Base-by-base conservation (phyloP, 2,797 vertebrate genomes). In the Semaprochilodus insignis region DNA sequence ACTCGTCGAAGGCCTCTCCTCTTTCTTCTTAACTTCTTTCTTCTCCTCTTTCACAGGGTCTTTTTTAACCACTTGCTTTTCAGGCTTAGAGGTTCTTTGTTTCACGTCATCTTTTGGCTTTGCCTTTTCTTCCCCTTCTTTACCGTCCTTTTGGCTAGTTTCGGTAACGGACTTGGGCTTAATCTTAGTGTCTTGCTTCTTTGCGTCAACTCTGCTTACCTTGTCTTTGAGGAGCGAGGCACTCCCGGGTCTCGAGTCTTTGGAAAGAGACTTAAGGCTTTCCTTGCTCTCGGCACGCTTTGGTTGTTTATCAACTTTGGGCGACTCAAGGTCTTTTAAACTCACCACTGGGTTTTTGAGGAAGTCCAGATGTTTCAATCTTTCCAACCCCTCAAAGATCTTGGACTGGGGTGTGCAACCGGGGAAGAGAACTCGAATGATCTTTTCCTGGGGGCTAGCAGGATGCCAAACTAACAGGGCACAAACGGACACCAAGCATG, bases 391-490 rank as follows among this genome's bases (percentile, higher is more conserved):
- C 0, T 99, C 97, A 81, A 99, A 89, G 72, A 99, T 95, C 52
- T 94, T 95, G 14, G 89, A 81, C 67, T 98, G 97, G 0, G 97
- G 97, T 0, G 97, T 96, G 86, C 96, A 97, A 1, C 98, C 98
- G 0, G 98, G 97, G 82, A 99, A 99, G 0, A 99, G 91, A 23
- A 96, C 97, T 0, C 98, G 92, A 62, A 99, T 93, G 2, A 99
- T 97, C 88, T 97, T 98, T 79, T 99, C 98, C 0, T 84, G 82
- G 17, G 93, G 93, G 74, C 87, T 94, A 0, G 93, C 95, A 0
- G 98, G 98, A 87, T 97, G 97, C 98, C 98, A 99, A 15, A 98
- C 96, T 1, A 99, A 92, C 84, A 99, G 89, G 3, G 95, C 96
- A 11, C 97, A 98, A 73, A 96, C 86, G 0, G 97, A 98, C 0